These are phyloP conservation scores for Diaperis boleti DNA, from an alignment of 2,888 invertebrate species.

Conservation along the genomic window DNA sequence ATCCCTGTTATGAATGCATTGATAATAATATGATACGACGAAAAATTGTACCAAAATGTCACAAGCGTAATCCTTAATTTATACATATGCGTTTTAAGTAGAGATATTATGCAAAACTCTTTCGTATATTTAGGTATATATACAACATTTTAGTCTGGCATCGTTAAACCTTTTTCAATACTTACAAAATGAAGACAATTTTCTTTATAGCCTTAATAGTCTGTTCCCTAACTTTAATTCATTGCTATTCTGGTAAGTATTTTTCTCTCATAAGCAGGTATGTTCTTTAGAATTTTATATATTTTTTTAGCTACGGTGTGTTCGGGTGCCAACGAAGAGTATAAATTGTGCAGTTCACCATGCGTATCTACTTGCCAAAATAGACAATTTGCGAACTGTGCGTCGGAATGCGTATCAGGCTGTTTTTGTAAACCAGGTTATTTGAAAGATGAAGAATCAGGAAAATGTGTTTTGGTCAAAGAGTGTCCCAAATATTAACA, in stretches of 20 bases:
- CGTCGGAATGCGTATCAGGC: slow-evolving; percentile 16
- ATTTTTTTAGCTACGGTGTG: not conserved
- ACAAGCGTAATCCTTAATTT: too few species aligned
- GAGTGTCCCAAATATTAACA: slow-evolving; percentile 1
- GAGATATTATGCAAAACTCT: not conserved
- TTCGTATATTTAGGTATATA: not conserved
- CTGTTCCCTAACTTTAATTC: not conserved
- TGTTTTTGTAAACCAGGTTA: slow-evolving; percentile 37
- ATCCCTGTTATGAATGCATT: too few species aligned
- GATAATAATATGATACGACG: too few species aligned
- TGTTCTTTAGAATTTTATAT: not conserved
- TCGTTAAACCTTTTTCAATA: not conserved
- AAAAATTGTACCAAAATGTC: too few species aligned
- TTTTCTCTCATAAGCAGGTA: not conserved
- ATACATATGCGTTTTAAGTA: not conserved
- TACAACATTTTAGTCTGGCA: not conserved
- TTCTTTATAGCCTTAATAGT: not conserved
- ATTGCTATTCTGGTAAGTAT: not conserved
- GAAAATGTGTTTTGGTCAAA: slow-evolving; percentile 8
- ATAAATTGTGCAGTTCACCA: slow-evolving; percentile 12
- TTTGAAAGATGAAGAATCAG: slow-evolving; percentile 27
- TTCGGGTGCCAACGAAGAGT: slow-evolving; percentile 13
- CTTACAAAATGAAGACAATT: not conserved
- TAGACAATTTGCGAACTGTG: slow-evolving; percentile 32
- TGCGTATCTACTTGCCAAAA: slow-evolving; percentile 31